phyloP scores from a whole-genome alignment of 2,113 vertebrate species.

The Etheostoma spectabile region DNA sequence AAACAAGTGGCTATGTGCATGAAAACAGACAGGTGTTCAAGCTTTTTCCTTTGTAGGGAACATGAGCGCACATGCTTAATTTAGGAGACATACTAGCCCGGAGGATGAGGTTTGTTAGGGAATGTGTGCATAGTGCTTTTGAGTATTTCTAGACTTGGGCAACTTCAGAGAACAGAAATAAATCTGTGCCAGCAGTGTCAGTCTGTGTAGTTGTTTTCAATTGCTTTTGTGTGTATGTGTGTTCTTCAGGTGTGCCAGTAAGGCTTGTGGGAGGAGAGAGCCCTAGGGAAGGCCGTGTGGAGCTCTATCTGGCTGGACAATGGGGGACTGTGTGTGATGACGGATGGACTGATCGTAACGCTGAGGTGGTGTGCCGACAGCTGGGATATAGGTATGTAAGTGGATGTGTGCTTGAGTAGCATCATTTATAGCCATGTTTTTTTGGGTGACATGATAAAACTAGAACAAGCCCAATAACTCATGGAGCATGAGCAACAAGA shows the following conservation, averaged over 20 bases:
- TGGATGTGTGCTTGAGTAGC: neutral
- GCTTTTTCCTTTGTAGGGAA: constrained; percentile 15
- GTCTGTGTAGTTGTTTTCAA: neutral
- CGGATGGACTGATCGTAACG: constrained; percentile 95
- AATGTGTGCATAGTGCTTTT: constrained; percentile 23
- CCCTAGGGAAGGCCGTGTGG: constrained; percentile 94
- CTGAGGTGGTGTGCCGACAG: constrained; percentile 94
- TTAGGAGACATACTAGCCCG: constrained; percentile 13
- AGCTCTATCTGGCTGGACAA: constrained; percentile 91
- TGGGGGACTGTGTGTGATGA: constrained; percentile 99
- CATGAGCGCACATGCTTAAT: constrained; percentile 42
- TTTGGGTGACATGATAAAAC: neutral
- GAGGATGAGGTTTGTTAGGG: constrained; percentile 35
- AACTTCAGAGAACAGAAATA: constrained; percentile 14
- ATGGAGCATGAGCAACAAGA: neutral
- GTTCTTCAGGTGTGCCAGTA: constrained; percentile 87
- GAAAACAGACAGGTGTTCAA: constrained; percentile 47
- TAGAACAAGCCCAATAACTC: neutral
- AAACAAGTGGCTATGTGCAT: constrained; percentile 11
- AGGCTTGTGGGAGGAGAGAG: constrained; percentile 95
- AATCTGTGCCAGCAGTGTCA: neutral
- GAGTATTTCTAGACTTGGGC: constrained; percentile 23
- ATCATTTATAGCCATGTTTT: neutral
- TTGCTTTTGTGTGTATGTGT: constrained; percentile 3
- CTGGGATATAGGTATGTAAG: constrained; percentile 91